phyloP scores from a whole-genome alignment of 2,797 vertebrate species.

The Bufotes viridis region DNA sequence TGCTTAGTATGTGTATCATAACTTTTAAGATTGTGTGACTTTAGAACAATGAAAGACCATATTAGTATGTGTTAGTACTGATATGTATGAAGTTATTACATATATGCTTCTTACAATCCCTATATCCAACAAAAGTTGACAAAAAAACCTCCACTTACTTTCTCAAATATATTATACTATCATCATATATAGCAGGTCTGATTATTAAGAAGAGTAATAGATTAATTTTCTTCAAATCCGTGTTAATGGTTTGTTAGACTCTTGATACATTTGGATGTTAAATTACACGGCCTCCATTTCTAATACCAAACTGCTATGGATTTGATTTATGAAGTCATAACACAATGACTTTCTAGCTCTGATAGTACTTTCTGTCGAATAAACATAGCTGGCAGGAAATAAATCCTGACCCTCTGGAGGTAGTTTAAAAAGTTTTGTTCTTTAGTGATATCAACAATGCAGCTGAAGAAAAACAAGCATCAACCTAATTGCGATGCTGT shows the following conservation, averaged over 20 bases:
- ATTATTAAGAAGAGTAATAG: background rate
- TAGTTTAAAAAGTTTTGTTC: conserved; percentile 40
- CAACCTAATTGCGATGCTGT: conserved; percentile 51
- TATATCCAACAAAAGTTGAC: background rate
- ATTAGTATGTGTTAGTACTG: background rate
- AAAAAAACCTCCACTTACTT: background rate
- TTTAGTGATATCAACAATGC: conserved; percentile 48
- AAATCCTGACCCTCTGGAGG: conserved; percentile 39
- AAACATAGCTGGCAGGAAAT: conserved; percentile 38
- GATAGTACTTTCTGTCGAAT: conserved; percentile 16
- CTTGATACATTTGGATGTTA: background rate
- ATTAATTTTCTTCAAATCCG: background rate
- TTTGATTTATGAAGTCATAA: conserved; percentile 23
- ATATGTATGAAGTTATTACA: background rate
- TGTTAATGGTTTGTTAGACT: background rate
- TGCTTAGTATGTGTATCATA: conserved; percentile 8
- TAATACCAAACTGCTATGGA: conserved; percentile 5
- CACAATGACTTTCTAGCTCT: background rate
- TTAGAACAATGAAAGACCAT: conserved; percentile 16
- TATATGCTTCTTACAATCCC: background rate
- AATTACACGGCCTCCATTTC: conserved; percentile 5
- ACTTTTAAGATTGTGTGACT: conserved; percentile 33
- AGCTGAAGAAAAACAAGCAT: conserved; percentile 34
- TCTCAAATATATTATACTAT: background rate
- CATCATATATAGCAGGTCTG: background rate